These are phyloP conservation scores for Dromius quadrimaculatus DNA, from an alignment of 2,888 invertebrate species.

Conservation along the genomic window DNA sequence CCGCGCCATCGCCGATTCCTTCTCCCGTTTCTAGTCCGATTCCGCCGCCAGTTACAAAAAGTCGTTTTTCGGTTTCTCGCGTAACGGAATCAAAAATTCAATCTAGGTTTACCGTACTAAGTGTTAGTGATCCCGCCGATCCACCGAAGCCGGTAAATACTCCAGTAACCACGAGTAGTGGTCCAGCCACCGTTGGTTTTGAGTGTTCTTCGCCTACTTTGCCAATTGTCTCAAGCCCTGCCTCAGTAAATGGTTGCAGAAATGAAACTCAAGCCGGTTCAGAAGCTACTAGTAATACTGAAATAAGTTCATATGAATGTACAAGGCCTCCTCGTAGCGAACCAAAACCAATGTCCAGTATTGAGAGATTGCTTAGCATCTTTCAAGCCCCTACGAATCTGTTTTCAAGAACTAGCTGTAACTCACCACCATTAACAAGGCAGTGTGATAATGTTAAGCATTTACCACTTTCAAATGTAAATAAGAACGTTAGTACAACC, in stretches of 20 bases:
- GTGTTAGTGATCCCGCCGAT: constrained; percentile 16
- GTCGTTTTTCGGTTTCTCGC: constrained; percentile 42
- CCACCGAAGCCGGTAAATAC: constrained; percentile 30
- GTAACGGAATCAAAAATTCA: constrained; percentile 24
- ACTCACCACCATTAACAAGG: constrained; percentile 30
- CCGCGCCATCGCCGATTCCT: constrained; percentile 74
- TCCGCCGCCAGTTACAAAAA: constrained; percentile 40
- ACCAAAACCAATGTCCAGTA: constrained; percentile 68
- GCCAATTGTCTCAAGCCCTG: not conserved
- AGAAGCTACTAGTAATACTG: constrained; percentile 10
- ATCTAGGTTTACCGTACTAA: constrained; percentile 39
- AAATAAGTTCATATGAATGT: constrained; percentile 1
- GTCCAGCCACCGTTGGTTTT: constrained; percentile 28
- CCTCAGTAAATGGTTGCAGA: not conserved
- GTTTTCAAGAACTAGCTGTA: constrained; percentile 69
- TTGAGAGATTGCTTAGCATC: constrained; percentile 75
- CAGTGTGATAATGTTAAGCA: constrained; percentile 32
- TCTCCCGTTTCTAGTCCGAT: constrained; percentile 78
- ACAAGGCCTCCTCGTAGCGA: not conserved
- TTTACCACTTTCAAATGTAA: constrained; percentile 29
- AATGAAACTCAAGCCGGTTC: not conserved
- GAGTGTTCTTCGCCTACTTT: not conserved
- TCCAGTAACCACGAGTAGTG: constrained; percentile 25
- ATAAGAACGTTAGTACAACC: constrained; percentile 21
- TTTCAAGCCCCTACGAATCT: constrained; percentile 75